Evolutionary conservation across 1,140 invertebrate species (phyloP).

Genomic region (Drosophila tristis): DNA sequence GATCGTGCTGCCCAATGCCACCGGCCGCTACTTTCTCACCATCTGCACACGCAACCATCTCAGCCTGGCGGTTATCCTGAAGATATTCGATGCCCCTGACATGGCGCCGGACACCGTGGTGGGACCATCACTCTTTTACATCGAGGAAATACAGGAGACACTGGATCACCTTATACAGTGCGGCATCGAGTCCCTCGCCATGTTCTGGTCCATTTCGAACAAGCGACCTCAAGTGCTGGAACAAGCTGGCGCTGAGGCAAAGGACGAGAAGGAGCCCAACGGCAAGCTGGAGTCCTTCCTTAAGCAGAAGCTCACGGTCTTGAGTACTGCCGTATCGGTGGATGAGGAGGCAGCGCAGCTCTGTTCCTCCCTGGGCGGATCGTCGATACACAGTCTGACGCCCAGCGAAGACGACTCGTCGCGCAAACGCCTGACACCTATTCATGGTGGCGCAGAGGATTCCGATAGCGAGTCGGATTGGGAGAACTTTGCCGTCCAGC

Average conservation of each 20-base stretch:
- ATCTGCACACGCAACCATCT: slow-evolving; percentile 90
- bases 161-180: slow-evolving; percentile 88
- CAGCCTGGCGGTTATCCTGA: slow-evolving; percentile 89
- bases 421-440: slow-evolving; percentile 56
- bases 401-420: slow-evolving; percentile 75
- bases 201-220: slow-evolving; percentile 87
- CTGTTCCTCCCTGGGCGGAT: slow-evolving; percentile 73
- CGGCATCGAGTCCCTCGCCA: slow-evolving; percentile 87
- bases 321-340: slow-evolving; percentile 25
- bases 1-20: slow-evolving; percentile 86
- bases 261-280: slow-evolving; percentile 49
- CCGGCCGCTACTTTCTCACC: slow-evolving; percentile 88
- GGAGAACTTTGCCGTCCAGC: slow-evolving; percentile 87
- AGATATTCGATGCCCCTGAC: slow-evolving; percentile 86
- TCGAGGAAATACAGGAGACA: slow-evolving; percentile 90
- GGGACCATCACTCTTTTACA: slow-evolving; percentile 84
- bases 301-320: slow-evolving; percentile 85
- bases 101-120: slow-evolving; percentile 62
- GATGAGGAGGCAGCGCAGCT: slow-evolving; percentile 67
- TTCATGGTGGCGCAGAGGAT: slow-evolving; percentile 45
- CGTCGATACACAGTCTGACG: slow-evolving; percentile 80
- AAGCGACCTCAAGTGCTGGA: slow-evolving; percentile 84
- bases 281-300: slow-evolving; percentile 85
- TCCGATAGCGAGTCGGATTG: slow-evolving; percentile 86
- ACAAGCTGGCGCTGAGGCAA: slow-evolving; percentile 23